phyloP scores from a whole-genome alignment of 2,888 invertebrate species.

The Leptopterna dolabrata region DNA sequence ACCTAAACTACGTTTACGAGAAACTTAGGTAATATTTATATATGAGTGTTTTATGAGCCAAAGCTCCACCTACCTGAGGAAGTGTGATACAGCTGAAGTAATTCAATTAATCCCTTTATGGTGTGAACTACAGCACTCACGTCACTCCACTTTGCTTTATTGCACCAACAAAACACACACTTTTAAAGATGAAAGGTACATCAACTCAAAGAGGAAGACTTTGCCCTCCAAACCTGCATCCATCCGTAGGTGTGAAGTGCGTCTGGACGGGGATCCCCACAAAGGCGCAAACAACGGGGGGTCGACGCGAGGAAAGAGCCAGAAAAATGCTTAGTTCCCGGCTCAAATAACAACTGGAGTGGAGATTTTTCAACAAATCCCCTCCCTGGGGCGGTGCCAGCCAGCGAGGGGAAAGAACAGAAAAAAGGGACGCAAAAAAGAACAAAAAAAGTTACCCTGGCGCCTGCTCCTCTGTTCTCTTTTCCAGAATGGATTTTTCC shows the following conservation, averaged over 20 bases:
- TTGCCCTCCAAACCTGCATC: neutral
- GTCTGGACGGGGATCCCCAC: neutral
- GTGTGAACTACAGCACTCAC: neutral
- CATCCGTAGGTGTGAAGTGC: neutral
- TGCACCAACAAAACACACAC: neutral
- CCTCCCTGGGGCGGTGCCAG: conserved; percentile 30
- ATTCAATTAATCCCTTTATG: too few relatives aligned
- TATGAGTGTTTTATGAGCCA: too few relatives aligned
- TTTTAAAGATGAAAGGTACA: too few relatives aligned
- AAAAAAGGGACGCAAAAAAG: neutral
- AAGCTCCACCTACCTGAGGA: too few relatives aligned
- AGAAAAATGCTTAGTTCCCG: conserved; percentile 24
- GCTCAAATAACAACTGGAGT: conserved; percentile 40
- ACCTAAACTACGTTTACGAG: too few relatives aligned
- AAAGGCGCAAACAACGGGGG: neutral
- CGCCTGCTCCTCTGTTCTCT: conserved; percentile 26
- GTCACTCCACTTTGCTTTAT: neutral
- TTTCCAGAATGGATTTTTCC: conserved; percentile 37
- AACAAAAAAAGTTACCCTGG: conserved; percentile 9
- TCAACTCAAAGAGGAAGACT: neutral
- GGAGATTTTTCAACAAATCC: conserved; percentile 48
- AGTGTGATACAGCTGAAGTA: too few relatives aligned
- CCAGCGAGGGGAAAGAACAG: conserved; percentile 17
- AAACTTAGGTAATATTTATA: too few relatives aligned
- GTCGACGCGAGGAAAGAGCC: neutral